Evolutionary conservation across 2,113 vertebrate genomes (phyloP), one percentile per base, ranked within the genome.

Genomic region (Pholis gunnellus): DNA sequence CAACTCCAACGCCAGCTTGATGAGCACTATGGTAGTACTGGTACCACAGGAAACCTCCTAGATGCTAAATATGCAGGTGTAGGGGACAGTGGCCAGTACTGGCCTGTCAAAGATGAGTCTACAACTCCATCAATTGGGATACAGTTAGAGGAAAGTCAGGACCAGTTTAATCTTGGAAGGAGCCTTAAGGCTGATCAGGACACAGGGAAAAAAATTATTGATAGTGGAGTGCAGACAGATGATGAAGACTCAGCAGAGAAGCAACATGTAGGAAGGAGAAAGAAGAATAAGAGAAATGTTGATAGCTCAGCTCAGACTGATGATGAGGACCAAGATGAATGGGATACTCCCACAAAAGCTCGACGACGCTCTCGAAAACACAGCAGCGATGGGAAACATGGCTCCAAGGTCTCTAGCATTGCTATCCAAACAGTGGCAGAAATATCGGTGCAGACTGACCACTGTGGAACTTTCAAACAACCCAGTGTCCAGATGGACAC

Each of bases 361-460:
- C 96, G 97, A 81, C 95, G 98, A 46, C 97, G 97, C 3, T 91
- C 94, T 40, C 96, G 96, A 70, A 99, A 98, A 89, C 97, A 97
- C 36, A 91, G 94, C 88, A 86, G 96, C 96, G 91, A 98, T 92
- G 95, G 88, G 81, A 88, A 98, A 97, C 92, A 95, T 46, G 92
- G 94, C 79, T 97, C 97, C 68, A 99, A 98, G 91, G 97, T 99
- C 36, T 96, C 98, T 72, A 99, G 97, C 82, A 97, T 99, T 91
- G 98, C 98, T 38, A 97, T 99, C 72, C 98, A 99, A 92, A 99
- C 98, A 65, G 97, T 99, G 57, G 97, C 98, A 57, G 98, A 99
- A 93, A 99, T 98, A 84, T 99, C 98, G 57, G 98, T 99, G 63
- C 98, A 99, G 93, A 99, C 98, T 27, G 98, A 99, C 87, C 97